These are phyloP conservation scores for Nycticryphes semicollaris DNA, from an alignment of 2,113 vertebrate species.

Conservation along the genomic window DNA sequence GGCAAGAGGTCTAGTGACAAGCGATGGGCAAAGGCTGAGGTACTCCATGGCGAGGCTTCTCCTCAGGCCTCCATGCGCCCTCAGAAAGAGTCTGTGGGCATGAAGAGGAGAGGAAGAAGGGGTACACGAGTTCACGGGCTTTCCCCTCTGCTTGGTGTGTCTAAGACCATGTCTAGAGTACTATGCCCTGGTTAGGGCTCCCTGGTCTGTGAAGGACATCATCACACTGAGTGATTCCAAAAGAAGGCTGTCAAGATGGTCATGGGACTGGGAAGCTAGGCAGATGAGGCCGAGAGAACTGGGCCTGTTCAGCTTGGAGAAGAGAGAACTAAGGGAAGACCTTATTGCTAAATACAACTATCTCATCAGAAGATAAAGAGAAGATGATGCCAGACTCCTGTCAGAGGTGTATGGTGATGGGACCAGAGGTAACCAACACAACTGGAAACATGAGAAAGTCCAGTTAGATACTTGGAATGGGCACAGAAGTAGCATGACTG, in stretches of 20 bases:
- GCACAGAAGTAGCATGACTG: background rate
- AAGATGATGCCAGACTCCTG: background rate
- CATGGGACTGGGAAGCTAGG: background rate
- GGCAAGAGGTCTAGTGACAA: background rate
- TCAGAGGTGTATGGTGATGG: background rate
- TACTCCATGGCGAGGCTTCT: background rate
- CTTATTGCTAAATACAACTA: background rate
- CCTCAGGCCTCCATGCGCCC: background rate
- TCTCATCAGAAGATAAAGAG: background rate
- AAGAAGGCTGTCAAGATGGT: background rate
- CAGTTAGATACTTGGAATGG: background rate
- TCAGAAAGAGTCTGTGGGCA: background rate
- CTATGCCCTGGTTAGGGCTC: background rate
- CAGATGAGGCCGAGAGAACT: background rate
- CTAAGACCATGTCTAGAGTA: background rate
- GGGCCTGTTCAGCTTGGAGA: background rate
- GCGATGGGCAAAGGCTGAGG: rapidly evolving
- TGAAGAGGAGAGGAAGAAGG: background rate
- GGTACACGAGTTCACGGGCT: rapidly evolving
- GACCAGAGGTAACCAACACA: background rate
- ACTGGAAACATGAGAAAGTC: background rate
- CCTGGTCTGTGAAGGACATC: background rate
- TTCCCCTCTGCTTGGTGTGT: background rate
- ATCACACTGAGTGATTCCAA: background rate
- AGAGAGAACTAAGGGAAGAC: background rate